phyloP scores from a whole-genome alignment of 2,797 vertebrate genomes.

The Crocidura indochinensis region DNA sequence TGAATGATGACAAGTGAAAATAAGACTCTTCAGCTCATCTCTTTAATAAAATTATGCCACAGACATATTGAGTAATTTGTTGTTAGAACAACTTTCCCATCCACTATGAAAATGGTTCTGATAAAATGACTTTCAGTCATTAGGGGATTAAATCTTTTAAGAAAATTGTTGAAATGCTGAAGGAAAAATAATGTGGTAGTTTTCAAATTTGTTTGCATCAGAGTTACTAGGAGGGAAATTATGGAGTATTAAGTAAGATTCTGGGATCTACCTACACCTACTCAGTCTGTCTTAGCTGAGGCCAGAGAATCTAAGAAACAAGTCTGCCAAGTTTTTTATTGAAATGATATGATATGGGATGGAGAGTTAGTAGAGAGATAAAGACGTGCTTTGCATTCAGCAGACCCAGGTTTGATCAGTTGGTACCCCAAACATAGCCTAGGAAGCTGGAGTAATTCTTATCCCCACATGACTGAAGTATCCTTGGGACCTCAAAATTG shows the following conservation, averaged over 20 bases:
- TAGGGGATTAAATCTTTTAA: not conserved
- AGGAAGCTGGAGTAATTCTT: too few relatives aligned
- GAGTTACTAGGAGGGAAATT: not conserved
- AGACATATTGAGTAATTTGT: not conserved
- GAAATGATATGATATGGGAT: not conserved
- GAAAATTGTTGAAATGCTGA: not conserved
- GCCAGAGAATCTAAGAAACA: not conserved
- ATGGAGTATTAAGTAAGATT: not conserved
- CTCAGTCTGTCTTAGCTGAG: not conserved
- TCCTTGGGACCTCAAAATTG: too few relatives aligned
- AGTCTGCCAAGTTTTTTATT: not conserved
- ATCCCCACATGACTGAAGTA: too few relatives aligned
- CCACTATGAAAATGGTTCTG: not conserved
- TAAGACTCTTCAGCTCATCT: not conserved
- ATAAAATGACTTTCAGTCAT: not conserved
- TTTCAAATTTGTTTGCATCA: not conserved
- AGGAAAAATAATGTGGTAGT: not conserved
- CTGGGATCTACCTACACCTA: not conserved
- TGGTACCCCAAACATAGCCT: too few relatives aligned
- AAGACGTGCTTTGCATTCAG: too few relatives aligned
- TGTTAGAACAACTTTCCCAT: not conserved
- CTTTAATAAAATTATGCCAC: not conserved
- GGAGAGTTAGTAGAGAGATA: too few relatives aligned
- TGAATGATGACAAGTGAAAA: constrained; percentile 23
- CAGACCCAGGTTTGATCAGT: too few relatives aligned